Evolutionary conservation across 92 coral and sea anemone genomes (phyloP), one percentile per base, ranked within the genome.

Genomic region (Diadumene lineata): DNA sequence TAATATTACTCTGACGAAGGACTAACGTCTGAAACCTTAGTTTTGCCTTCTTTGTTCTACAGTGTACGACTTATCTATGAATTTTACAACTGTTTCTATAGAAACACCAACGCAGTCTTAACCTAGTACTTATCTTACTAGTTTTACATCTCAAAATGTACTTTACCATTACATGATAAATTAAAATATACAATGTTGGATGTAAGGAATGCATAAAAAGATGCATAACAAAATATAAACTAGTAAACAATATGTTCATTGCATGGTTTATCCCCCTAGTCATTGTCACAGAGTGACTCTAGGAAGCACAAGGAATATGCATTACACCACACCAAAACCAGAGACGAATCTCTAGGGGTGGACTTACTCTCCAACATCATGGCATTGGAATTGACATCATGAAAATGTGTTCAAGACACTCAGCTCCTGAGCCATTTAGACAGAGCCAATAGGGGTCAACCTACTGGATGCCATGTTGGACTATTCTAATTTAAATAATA

Each of bases 281-380:
- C 56, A 91, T 74, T 55, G 97, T 51, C 92, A 88, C 90, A 82
- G 38, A 91, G 89, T 76, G 85, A 88, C 92, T 87, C 85, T 87
- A 82, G 90, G 92, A 86, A 85, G 84, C 89, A 90, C 96, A 90
- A 90, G 96, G 92, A 90, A 90, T 90, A 90, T 90, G 76, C 96
- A 90, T 79, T 66, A 87, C 83, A 82, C 89, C 60, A 60, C 96
- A 82, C 92, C 92, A 81, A 84, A 74, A 87, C 87, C 84, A n/a
- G n/a, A n/a, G 88, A 76, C 44, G 43, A 33, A 66, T 75, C 60
- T 73, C 92, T 70, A 76, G 83, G 97, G 90, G 82, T 76, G 85
- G 90, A 77, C 85, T 91, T 87, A 29, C 75, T 91, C 86, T 91
- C 83, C 97, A 91, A 91, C 90, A 84, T 78, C 90, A 88, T 85